These are phyloP conservation scores for Meliscaeva auricollis DNA, from an alignment of 2,888 invertebrate genomes.

Conservation along the genomic window DNA sequence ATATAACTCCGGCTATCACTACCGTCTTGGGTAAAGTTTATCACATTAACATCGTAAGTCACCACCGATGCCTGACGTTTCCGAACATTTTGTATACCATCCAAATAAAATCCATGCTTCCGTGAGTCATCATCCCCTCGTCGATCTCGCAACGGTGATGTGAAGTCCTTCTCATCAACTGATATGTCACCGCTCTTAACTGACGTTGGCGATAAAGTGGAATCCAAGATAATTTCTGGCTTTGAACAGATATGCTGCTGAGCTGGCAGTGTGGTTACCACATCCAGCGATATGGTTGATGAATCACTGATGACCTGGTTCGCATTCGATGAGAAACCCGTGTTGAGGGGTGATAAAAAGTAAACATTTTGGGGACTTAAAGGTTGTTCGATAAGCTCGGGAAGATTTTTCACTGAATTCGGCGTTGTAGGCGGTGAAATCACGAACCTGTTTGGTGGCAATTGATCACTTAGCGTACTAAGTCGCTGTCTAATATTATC, in stretches of 20 bases:
- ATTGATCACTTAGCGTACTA: conserved; percentile 83
- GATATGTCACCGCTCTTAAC: conserved; percentile 77
- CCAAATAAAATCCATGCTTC: conserved; percentile 64
- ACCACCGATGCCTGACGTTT: conserved; percentile 84
- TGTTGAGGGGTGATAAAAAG: conserved; percentile 82
- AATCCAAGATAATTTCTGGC: conserved; percentile 84
- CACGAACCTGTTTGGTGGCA: conserved; percentile 79
- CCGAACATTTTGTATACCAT: conserved; percentile 81
- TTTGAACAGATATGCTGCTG: conserved; percentile 82
- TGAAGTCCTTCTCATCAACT: conserved; percentile 80
- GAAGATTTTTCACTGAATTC: conserved; percentile 78
- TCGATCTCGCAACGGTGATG: conserved; percentile 81
- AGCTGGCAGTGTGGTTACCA: conserved; percentile 81
- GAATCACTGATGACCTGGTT: conserved; percentile 81
- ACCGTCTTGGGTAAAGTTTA: conserved; percentile 84
- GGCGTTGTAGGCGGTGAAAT: conserved; percentile 84
- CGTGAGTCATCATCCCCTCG: conserved; percentile 47
- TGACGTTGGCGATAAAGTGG: conserved; percentile 82
- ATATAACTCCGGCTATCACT: conserved; percentile 83
- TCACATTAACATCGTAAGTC: conserved; percentile 84
- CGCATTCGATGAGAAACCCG: conserved; percentile 77
- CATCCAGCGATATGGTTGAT: conserved; percentile 83
- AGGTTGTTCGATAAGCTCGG: conserved; percentile 75
- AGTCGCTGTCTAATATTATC: conserved; percentile 81
- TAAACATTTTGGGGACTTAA: conserved; percentile 82